Evolutionary conservation across 1,140 invertebrate species (phyloP), one percentile per base, ranked within the genome.

Genomic region (Drosophila grimshawi): DNA sequence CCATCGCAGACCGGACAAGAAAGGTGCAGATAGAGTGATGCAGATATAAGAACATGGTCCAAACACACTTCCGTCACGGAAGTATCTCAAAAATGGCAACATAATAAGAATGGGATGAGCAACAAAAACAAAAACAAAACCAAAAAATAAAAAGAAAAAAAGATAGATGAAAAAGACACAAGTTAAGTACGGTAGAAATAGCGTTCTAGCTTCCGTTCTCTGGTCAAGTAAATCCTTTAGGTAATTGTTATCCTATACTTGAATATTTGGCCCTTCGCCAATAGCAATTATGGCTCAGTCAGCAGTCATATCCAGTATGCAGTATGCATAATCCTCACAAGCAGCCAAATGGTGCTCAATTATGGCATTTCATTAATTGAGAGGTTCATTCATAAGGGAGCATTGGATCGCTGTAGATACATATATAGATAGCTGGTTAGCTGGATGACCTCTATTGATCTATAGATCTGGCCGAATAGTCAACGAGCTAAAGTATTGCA

Each of bases 341-440:
- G 46, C 39, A 41, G 37, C 41, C 30, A 62, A 66, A 68, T 78
- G 73, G 83, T 83, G 80, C 80, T 88, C 85, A 88, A 88, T 88
- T 88, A 88, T 88, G 77, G 85, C 59, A 88, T 86, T 71, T 78
- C 70, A 66, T 77, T 86, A 86, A 86, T 82, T 81, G 71, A 81
- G 65, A 71, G 55, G 8, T 10, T 49, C 78, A 86, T 86, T 86
- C 78, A 86, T 66, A 39, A 2, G 11, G 29, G 45, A 35, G 32
- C 78, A 80, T 1, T 65, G 64, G 61, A 71, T 70, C 57, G 11
- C 19, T 3, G 29, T 19, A 52, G 39, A 45, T 41, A 35, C 32
- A 32, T 29, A 46, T 30, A 8, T 37, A 29, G 29, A 67, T 41
- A 19, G 29, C 3, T 19, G 19, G 19, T 19, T 19, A 19, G 19